phyloP scores from a whole-genome alignment of 2,113 vertebrate species.

The Psephotus haematonotus region DNA sequence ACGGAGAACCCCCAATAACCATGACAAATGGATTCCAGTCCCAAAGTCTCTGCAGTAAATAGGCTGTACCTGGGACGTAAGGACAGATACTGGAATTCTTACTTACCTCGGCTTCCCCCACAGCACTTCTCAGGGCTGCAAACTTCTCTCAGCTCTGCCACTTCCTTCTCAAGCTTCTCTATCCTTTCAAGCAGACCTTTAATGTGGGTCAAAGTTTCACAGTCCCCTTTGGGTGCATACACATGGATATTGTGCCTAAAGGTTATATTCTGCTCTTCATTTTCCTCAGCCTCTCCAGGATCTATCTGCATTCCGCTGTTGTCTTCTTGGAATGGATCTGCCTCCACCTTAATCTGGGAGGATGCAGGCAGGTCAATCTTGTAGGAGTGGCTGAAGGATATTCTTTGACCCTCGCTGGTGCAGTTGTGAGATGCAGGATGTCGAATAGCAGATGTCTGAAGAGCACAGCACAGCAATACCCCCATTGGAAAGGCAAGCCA shows the following conservation, averaged over 20 bases:
- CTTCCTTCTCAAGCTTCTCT: constrained; percentile 85
- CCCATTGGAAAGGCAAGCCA: constrained; percentile 45
- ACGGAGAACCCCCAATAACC: neutral
- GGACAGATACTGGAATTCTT: neutral
- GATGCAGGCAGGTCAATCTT: constrained; percentile 78
- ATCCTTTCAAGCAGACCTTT: constrained; percentile 82
- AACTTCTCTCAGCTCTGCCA: constrained; percentile 80
- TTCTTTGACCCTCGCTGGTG: constrained; percentile 64
- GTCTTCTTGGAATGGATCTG: constrained; percentile 67
- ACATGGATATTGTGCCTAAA: constrained; percentile 87
- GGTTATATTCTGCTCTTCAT: constrained; percentile 81
- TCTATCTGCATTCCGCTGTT: constrained; percentile 45
- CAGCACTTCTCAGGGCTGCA: constrained; percentile 80
- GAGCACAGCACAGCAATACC: constrained; percentile 67
- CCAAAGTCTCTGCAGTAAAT: neutral
- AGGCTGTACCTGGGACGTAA: neutral
- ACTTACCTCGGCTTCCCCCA: constrained; percentile 69
- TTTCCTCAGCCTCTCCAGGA: neutral
- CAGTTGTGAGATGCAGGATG: constrained; percentile 35
- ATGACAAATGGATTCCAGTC: neutral
- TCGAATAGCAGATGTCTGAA: constrained; percentile 53
- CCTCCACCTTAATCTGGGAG: constrained; percentile 76
- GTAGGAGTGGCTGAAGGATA: constrained; percentile 88
- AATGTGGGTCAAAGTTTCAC: constrained; percentile 74
- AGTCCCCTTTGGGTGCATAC: constrained; percentile 76